Percentiles rank a stretch among this genome's conserved stretches.
phyloP scores from a whole-genome alignment of 2,888 invertebrate genomes.

The Resseliella maxima region DNA sequence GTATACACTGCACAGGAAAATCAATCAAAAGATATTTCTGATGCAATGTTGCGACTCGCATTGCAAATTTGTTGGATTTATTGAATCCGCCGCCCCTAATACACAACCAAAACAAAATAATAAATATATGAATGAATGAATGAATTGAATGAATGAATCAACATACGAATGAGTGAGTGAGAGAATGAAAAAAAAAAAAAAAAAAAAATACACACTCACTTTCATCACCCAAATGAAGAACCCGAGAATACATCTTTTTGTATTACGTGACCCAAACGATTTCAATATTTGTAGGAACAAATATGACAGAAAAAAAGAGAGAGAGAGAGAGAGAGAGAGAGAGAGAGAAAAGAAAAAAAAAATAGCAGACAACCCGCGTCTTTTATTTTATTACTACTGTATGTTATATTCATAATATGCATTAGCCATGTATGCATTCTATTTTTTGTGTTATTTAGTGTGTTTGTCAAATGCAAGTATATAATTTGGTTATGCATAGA shows the following conservation, averaged over 20 bases:
- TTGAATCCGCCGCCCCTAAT: slow-evolving; percentile 23
- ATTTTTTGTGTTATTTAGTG: neutral
- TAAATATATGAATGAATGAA: slow-evolving; percentile 7
- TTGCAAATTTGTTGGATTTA: slow-evolving; percentile 47
- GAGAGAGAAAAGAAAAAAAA: neutral
- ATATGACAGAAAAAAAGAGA: neutral
- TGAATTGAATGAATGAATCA: too few species aligned
- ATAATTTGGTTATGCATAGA: slow-evolving; percentile 25
- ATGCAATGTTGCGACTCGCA: slow-evolving; percentile 23
- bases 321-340: too few species aligned
- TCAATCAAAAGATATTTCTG: neutral
- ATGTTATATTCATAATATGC: neutral
- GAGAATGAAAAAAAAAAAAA: too few species aligned
- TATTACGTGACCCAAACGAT: slow-evolving; percentile 31
- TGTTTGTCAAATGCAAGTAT: neutral
- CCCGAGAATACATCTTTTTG: neutral
- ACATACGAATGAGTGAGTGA: too few species aligned
- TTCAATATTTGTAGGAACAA: neutral
- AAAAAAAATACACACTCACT: too few species aligned
- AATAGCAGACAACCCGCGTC: neutral
- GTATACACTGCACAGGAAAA: neutral
- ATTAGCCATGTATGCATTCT: neutral
- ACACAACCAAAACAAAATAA: slow-evolving; percentile 29
- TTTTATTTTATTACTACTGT: neutral
- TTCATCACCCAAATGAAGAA: slow-evolving; percentile 37